phyloP scores from a whole-genome alignment of 2,797 vertebrate species.

The Clarias platycephalus region DNA sequence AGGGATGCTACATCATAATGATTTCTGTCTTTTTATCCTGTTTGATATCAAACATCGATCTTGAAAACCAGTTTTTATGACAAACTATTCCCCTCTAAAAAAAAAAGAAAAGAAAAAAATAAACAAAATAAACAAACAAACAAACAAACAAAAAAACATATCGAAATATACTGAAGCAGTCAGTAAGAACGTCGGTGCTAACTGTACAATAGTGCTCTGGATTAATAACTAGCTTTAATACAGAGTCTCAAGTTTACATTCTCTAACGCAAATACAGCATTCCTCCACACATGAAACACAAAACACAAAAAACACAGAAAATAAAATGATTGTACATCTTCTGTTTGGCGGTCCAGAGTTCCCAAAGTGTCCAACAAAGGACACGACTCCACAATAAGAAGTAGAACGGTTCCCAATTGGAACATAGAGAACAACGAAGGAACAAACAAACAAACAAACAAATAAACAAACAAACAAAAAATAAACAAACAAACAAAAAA shows the following conservation, averaged over 20 bases:
- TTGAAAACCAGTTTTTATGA: slow-evolving; percentile 46
- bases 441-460: slow-evolving; percentile 37
- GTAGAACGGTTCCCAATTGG: slow-evolving; percentile 51
- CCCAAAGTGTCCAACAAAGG: slow-evolving; percentile 52
- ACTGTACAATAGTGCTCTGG: slow-evolving; percentile 87
- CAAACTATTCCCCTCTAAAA: slow-evolving; percentile 12
- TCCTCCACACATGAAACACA: slow-evolving; percentile 80
- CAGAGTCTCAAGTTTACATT: slow-evolving; percentile 85
- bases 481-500: slow-evolving; percentile 62
- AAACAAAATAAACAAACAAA: slow-evolving; percentile 1
- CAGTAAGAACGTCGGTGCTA: slow-evolving; percentile 82
- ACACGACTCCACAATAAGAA: slow-evolving; percentile 53
- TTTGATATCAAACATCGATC: slow-evolving; percentile 40
- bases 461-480: slow-evolving; percentile 62
- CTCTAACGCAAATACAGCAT: slow-evolving; percentile 85
- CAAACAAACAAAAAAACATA: slow-evolving; percentile 22
- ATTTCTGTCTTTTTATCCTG: slow-evolving; percentile 67
- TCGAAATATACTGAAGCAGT: slow-evolving; percentile 68
- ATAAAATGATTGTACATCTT: slow-evolving; percentile 86
- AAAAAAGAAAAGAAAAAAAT: background rate
- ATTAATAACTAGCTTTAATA: slow-evolving; percentile 69
- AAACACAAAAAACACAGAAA: slow-evolving; percentile 80
- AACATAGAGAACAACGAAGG: slow-evolving; percentile 72
- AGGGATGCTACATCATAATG: slow-evolving; percentile 73
- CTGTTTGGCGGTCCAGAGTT: slow-evolving; percentile 68